Evolutionary conservation across 2,888 invertebrate species (phyloP), one percentile per base, ranked within the genome.

Genomic region (Cepaea hortensis): DNA sequence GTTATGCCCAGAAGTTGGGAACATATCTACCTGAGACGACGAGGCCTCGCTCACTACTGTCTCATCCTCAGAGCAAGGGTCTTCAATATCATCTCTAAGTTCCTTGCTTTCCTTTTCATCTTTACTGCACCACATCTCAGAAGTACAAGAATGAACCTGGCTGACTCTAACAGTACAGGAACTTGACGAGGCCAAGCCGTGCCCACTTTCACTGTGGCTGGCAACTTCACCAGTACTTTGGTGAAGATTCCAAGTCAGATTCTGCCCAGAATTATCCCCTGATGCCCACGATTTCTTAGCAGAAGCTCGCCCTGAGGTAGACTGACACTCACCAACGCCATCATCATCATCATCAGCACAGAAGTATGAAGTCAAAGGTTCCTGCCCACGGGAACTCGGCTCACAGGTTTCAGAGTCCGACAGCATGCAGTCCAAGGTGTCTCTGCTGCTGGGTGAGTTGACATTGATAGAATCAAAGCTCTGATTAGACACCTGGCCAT

Each of bases 401-500:
- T 87, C 87, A 73, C 84, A 84, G 0, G 23, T 62, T 76, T 87
- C 87, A 7, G 87, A 84, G 35, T 87, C 87, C 0, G 87, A 87
- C 6, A 87, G 72, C 68, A 79, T 75, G 50, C 62, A 84, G 62
- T 87, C 87, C 61, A 81, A 48, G 5, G 87, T 81, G 46, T 87
- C 87, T 46, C 87, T 80, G n/a, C 84, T 84, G 70, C 84, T 84
- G 5, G 87, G 87, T 23, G 87, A 84, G 76, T 87, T 87, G 3
- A 84, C 87, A 46, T 80, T 84, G 70, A 87, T 62, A 13, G 87
- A 87, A 35, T 87, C 87, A 55, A 87, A 84, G 55, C 87, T 87
- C 70, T 84, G 87, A 18, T 84, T 84, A 20, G 87, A 87, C 50
- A 81, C 23, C 84, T 87, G 84, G 23, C 81, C 84, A n/a, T 80